Base-by-base conservation (phyloP, 2,888 invertebrate species). In the Epistrophe grossulariae region DNA sequence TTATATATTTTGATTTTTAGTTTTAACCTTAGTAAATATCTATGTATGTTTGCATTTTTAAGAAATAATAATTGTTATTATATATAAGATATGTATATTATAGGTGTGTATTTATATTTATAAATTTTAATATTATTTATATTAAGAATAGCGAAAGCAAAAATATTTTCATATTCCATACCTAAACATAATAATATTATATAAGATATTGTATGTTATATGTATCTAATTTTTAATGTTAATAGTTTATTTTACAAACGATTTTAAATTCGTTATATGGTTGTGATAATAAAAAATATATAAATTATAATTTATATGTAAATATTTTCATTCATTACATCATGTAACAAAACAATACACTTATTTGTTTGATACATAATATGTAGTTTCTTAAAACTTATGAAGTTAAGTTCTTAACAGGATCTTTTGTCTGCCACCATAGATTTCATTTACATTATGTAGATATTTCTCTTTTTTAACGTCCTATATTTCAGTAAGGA, bases 31-130 rank as follows among this genome's bases (percentile, higher is more conserved):
- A 8, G 17, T 17, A 28, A 19, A 17, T 15, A 43, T 62, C 24
- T 43, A 4, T 31, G 19, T 43, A 4, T 31, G 38, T 15, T 43
- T 15, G 28, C 11, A 28, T 28, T 28, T 64, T 7, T 2, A 35
- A 3, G 28, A 64, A 64, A 45, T 45, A 64, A 45, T 45, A 28
- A 45, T 45, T 15, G 3, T 28, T 35, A 59, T 31, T 40, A n/a
- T n/a, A n/a, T 60, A 60, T 60, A 24, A 38, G 60, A 17, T 60
- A 38, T 60, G 35, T 60, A 24, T n/a, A 7, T 31, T 55, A 55
- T 24, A 57, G 24, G 24, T n/a, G 13, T 19, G 4, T 28, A 9
- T 55, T 1, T 55, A 55, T 55, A 31, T 15, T 13, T 8, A 1
- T 4, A 28, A 11, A 55, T 55, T 55, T 31, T 19, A 55, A 55